Evolutionary conservation across 2,797 vertebrate species (phyloP), one percentile per base, ranked within the genome.

Genomic region (Melanotaenia nigrans): DNA sequence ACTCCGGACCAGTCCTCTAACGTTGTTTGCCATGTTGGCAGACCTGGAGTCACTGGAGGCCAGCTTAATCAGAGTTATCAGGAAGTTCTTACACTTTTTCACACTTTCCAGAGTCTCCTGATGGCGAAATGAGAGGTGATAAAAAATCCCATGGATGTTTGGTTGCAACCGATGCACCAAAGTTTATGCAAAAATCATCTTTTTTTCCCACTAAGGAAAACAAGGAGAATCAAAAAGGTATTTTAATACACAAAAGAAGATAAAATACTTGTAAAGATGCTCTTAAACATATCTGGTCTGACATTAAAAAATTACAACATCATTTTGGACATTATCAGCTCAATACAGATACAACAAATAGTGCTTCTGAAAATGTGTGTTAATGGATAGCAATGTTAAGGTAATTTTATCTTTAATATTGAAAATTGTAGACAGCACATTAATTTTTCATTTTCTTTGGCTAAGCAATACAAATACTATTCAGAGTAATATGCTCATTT

Each of bases 31-130:
- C 95, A 97, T 96, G 88, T 95, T 92, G 53, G 90, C 86, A 2
- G 96, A 95, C 69, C 94, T 96, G 75, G 96, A 94, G 81, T 96
- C 96, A 85, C 95, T 95, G 40, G 95, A 97, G 0, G 97, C 96
- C 72, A 99, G 88, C 86, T 98, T 99, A 87, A 99, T 96, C 81
- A 99, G 90, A 0, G 96, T 97, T 77, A 96, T 95, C 83, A 99
- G 93, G 79, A 99, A 99, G 90, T 98, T 98, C 91, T 97, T 98
- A 88, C 97, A 99, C 91, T 99, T 99, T 90, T 97, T 97, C 76
- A 97, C 96, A 83, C 97, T 99, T 86, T 98, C 97, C 81, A 97
- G 74, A 38, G 95, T 95, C 63, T 96, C 94, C 96, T 98, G 83
- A 36, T 35, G 64, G n/a, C 3, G 8, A 75, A 47, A 63, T 10